Conservation (phyloP, 2,113 vertebrate species). For the Serilophus lunatus region DNA sequence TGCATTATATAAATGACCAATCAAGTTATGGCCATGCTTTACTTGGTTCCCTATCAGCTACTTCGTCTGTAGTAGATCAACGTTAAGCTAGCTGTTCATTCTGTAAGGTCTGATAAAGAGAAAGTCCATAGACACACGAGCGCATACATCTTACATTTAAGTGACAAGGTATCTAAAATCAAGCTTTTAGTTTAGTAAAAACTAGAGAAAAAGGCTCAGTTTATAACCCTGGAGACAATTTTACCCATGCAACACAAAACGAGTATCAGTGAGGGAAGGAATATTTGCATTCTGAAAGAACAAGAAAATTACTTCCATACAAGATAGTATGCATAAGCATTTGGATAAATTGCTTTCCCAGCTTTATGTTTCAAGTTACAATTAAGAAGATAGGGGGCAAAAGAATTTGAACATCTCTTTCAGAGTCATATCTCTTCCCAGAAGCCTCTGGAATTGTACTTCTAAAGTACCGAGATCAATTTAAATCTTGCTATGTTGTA, state of each 20-base stretch:
- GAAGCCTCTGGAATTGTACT: not conserved
- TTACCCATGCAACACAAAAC: not conserved
- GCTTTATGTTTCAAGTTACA: not conserved
- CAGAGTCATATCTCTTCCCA: not conserved
- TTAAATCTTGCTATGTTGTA: not conserved
- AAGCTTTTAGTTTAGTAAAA: not conserved
- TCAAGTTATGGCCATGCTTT: not conserved
- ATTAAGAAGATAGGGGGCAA: accelerated
- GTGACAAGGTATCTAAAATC: not conserved
- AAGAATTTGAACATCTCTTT: not conserved
- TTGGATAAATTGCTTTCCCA: not conserved
- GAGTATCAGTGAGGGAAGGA: not conserved
- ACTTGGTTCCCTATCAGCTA: not conserved
- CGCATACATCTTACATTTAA: not conserved
- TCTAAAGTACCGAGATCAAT: not conserved
- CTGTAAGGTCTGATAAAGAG: not conserved
- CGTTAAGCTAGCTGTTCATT: not conserved
- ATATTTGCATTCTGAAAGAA: not conserved
- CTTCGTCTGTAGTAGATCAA: not conserved
- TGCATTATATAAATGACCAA: not conserved
- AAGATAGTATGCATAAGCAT: not conserved
- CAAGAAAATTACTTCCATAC: not conserved
- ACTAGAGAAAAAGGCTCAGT: not conserved
- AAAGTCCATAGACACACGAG: not conserved
- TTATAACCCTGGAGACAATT: not conserved